Conservation (phyloP, 2,888 invertebrate species). For the Nomada fabriciana region DNA sequence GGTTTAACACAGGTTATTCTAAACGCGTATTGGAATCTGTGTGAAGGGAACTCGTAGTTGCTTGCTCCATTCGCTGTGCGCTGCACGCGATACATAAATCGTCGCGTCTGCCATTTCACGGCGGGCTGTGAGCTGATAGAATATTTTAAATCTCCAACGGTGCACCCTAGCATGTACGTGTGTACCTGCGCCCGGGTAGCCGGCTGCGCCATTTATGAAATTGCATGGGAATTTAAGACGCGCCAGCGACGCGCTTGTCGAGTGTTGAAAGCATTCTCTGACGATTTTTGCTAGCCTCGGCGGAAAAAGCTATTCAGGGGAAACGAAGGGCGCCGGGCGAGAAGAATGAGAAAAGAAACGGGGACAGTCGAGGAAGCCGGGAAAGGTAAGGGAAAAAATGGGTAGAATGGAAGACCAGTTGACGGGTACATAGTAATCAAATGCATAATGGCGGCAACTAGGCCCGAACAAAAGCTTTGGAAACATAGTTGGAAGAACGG, state of each 20-base stretch:
- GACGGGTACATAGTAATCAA: background rate
- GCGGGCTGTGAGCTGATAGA: background rate
- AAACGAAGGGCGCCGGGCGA: background rate
- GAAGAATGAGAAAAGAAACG: background rate
- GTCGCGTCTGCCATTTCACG: background rate
- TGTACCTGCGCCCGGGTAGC: too few species aligned
- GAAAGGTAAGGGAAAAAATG: background rate
- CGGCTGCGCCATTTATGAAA: too few species aligned
- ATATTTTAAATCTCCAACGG: too few species aligned
- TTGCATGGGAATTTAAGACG: too few species aligned
- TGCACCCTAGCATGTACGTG: too few species aligned
- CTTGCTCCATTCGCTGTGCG: background rate
- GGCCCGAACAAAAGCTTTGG: background rate
- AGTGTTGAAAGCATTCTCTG: background rate
- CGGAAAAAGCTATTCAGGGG: background rate
- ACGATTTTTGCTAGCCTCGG: background rate
- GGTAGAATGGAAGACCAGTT: background rate
- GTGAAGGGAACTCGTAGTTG: background rate
- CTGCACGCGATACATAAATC: background rate
- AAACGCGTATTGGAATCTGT: constrained; percentile 15
- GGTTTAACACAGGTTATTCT: background rate
- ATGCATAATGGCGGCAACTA: constrained; percentile 10
- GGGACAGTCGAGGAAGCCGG: background rate
- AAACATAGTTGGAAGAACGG: background rate
- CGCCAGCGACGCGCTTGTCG: background rate